A percentile compares a stretch with the other conserved stretches of the same genome.
These are phyloP conservation scores for Meda fulgida DNA, from an alignment of 2,797 vertebrate species.

Conservation along the genomic window DNA sequence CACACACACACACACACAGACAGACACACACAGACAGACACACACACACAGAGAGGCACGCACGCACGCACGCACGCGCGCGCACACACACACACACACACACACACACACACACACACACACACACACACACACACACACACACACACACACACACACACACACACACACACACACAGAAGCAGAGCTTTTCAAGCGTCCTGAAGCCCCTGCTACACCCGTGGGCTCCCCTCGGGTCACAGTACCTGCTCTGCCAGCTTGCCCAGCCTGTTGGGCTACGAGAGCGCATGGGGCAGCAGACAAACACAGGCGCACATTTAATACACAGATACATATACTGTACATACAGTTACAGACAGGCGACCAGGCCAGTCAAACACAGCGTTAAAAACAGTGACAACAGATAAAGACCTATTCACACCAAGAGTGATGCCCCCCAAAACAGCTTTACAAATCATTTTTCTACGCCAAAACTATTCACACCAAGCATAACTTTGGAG, in stretches of 20 bases:
- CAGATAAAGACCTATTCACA: constrained; percentile 16
- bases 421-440: neutral
- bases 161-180: constrained; percentile 56
- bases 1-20: too few species aligned
- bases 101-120: too few species aligned
- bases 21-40: too few species aligned
- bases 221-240: constrained; percentile 71
- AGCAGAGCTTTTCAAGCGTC: constrained; percentile 62
- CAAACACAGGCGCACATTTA: constrained; percentile 58
- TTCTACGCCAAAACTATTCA: neutral
- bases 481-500: neutral
- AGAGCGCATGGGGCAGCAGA: constrained; percentile 81
- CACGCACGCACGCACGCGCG: too few species aligned
- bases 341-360: constrained; percentile 48
- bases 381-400: constrained; percentile 35
- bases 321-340: constrained; percentile 51
- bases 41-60: too few species aligned
- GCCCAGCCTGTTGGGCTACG: constrained; percentile 98
- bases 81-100: too few species aligned
- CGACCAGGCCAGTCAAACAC: constrained; percentile 56
- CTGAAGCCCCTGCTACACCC: constrained; percentile 23
- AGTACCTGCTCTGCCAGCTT: constrained; percentile 98
- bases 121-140: too few species aligned
- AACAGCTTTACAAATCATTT: neutral
- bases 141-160: constrained; percentile 3